Conservation (phyloP, 2,113 vertebrate genomes). For the Petrocephalus zakoni region DNA sequence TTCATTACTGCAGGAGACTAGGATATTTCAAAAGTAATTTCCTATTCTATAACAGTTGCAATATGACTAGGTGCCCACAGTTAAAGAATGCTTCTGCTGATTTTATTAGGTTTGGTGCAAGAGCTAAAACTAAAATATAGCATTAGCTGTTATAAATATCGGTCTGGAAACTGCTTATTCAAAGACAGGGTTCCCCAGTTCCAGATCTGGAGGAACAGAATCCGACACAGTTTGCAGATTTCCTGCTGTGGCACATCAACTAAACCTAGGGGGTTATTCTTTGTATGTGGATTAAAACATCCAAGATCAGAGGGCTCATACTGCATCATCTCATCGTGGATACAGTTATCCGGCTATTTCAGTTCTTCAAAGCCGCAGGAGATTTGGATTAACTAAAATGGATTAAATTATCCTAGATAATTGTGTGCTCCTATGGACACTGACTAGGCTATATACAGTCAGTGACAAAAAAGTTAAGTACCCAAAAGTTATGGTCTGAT, state of each 20-base stretch:
- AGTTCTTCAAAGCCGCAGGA: too few species aligned
- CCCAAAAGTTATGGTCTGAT: too few species aligned
- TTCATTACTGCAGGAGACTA: background rate
- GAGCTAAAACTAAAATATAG: background rate
- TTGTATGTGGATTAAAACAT: too few species aligned
- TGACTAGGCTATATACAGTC: too few species aligned
- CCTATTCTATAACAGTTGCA: background rate
- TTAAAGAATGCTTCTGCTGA: background rate
- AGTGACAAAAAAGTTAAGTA: too few species aligned
- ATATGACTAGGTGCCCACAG: background rate
- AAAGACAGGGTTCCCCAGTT: background rate
- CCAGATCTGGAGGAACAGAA: background rate
- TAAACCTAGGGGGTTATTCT: background rate
- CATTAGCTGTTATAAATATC: background rate
- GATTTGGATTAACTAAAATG: too few species aligned
- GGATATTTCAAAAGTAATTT: background rate
- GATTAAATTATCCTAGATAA: too few species aligned
- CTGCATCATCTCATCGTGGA: too few species aligned
- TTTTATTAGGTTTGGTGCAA: background rate
- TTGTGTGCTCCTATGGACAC: too few species aligned
- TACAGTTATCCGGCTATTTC: too few species aligned
- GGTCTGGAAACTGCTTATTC: background rate
- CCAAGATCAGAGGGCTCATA: too few species aligned
- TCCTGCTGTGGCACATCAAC: background rate
- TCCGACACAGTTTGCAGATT: background rate